phyloP scores from a whole-genome alignment of 2,888 invertebrate genomes.

The Latrodectus hesperus region DNA sequence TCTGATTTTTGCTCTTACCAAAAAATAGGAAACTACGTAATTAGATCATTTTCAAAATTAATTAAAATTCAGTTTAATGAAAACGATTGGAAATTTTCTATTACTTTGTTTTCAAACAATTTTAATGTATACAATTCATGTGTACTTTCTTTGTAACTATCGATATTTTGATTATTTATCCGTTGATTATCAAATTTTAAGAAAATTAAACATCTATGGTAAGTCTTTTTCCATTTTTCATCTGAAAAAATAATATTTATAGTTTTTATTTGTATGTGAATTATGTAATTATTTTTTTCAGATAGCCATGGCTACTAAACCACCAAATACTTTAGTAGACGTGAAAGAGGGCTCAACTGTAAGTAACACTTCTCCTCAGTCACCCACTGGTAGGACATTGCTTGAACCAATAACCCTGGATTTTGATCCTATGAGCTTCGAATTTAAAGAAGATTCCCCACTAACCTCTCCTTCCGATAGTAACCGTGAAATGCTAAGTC shows the following conservation, averaged over 20 bases:
- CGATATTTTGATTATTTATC: too few relatives aligned
- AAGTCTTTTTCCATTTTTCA: too few relatives aligned
- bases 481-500: conserved; percentile 58
- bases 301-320: conserved; percentile 57
- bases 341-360: conserved; percentile 61
- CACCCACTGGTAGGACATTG: conserved; percentile 64
- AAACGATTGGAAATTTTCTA: too few relatives aligned
- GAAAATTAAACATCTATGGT: too few relatives aligned
- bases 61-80: too few relatives aligned
- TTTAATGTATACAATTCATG: too few relatives aligned
- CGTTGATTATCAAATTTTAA: too few relatives aligned
- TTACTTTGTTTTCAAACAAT: too few relatives aligned
- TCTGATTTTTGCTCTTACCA: too few relatives aligned
- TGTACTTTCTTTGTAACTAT: too few relatives aligned
- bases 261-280: conserved; percentile 3
- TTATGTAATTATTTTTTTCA: conserved; percentile 29
- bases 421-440: conserved; percentile 70
- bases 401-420: conserved; percentile 69
- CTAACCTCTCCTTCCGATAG: conserved; percentile 68
- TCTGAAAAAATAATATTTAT: background rate
- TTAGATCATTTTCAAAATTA: too few relatives aligned
- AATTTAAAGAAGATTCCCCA: conserved; percentile 67
- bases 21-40: too few relatives aligned
- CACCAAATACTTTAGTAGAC: conserved; percentile 51
- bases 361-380: conserved; percentile 68